These are phyloP conservation scores for Philonicus albiceps DNA, from an alignment of 2,888 invertebrate species.

Conservation along the genomic window DNA sequence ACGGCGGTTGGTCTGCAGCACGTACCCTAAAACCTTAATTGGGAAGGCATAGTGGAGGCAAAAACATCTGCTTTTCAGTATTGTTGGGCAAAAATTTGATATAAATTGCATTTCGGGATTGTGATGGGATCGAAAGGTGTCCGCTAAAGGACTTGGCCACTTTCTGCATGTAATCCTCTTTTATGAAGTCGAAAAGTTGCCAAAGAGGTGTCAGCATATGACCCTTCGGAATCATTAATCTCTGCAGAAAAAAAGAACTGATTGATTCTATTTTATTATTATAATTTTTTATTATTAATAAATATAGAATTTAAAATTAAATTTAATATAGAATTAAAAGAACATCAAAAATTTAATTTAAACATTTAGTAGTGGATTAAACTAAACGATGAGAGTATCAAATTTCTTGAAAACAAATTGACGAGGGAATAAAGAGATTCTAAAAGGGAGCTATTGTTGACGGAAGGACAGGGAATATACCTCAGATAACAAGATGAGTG, in stretches of 20 bases:
- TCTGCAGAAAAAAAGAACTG: neutral
- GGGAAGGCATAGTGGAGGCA: neutral
- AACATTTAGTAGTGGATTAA: neutral
- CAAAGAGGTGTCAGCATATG: neutral
- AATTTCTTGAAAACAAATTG: slow-evolving; percentile 33
- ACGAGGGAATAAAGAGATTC: slow-evolving; percentile 11
- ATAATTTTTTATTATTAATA: neutral
- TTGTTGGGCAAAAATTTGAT: slow-evolving; percentile 12
- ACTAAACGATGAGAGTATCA: neutral
- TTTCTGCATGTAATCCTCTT: slow-evolving; percentile 37
- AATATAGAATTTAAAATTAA: neutral
- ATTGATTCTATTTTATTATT: neutral
- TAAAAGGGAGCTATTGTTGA: neutral
- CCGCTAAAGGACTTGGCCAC: neutral
- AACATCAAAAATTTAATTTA: neutral
- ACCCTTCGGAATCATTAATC: neutral
- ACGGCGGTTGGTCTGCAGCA: neutral
- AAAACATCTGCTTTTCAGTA: slow-evolving; percentile 28
- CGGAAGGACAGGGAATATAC: neutral
- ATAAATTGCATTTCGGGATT: slow-evolving; percentile 24
- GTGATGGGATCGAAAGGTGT: neutral
- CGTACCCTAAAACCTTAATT: slow-evolving; percentile 8
- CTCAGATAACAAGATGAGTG: neutral
- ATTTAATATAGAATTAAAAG: neutral
- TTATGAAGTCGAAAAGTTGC: slow-evolving; percentile 38